A percentile compares a stretch with the other conserved stretches of the same genome.
These are phyloP conservation scores for Cantharis lateralis DNA, from an alignment of 2,888 invertebrate genomes.

Conservation along the genomic window DNA sequence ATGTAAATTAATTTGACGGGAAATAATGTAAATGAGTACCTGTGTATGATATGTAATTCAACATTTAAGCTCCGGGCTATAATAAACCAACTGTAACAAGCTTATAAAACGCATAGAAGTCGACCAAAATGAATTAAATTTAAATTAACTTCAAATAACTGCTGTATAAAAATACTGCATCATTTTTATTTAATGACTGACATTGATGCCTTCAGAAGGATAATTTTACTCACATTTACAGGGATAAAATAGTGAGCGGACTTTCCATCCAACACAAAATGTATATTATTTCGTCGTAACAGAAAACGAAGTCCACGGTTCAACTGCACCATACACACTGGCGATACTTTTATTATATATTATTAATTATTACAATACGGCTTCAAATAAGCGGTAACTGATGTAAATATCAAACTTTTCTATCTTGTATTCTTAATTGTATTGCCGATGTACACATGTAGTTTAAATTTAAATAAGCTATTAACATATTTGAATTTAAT, in stretches of 20 bases:
- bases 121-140: slow-evolving; percentile 25
- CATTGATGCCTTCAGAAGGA: neutral
- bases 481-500: neutral
- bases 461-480: neutral
- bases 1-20: slow-evolving; percentile 39
- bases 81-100: slow-evolving; percentile 29
- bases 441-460: neutral
- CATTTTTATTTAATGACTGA: neutral
- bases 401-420: neutral
- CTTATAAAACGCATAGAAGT: slow-evolving; percentile 18
- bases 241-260: neutral
- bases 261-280: too few species aligned
- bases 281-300: neutral
- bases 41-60: slow-evolving; percentile 28
- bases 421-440: neutral
- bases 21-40: slow-evolving; percentile 37
- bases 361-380: neutral
- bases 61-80: slow-evolving; percentile 16
- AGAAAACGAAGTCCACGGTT: neutral
- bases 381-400: neutral
- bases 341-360: neutral
- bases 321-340: neutral
- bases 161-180: neutral
- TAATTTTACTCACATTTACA: neutral
- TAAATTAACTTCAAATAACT: slow-evolving; percentile 9